Evolutionary conservation across 2,888 invertebrate species (phyloP).

Genomic region (Diaperis boleti): DNA sequence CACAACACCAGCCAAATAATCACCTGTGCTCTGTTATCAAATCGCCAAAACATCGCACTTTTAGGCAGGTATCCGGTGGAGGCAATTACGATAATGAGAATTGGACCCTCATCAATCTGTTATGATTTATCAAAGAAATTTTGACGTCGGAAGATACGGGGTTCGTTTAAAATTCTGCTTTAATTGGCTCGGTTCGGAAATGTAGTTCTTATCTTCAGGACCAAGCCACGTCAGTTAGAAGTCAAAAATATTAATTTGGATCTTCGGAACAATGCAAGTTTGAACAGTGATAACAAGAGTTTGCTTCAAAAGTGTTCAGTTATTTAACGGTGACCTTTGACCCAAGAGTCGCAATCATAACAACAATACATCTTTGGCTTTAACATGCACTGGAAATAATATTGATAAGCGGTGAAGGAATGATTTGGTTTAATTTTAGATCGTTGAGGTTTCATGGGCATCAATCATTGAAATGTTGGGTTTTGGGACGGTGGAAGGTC

Average conservation of each 20-base stretch:
- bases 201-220: neutral
- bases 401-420: constrained; percentile 1
- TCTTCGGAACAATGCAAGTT: neutral
- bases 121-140: constrained; percentile 27
- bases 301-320: neutral
- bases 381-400: constrained; percentile 16
- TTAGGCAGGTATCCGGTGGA: neutral
- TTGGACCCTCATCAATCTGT: constrained; percentile 30
- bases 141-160: constrained; percentile 15
- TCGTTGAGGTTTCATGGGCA: neutral
- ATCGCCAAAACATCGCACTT: neutral
- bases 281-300: neutral
- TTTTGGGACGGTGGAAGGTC: too few species aligned
- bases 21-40: constrained; percentile 1
- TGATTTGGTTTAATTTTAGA: neutral
- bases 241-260: neutral
- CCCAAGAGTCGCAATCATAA: neutral
- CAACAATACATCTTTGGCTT: constrained; percentile 2
- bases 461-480: constrained; percentile 1
- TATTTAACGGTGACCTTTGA: constrained; percentile 3
- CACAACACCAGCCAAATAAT: constrained; percentile 18
- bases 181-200: constrained; percentile 9
- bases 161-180: constrained; percentile 12
- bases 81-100: constrained; percentile 26
- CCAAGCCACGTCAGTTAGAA: too few species aligned